Conservation (phyloP, 2,888 invertebrate genomes). For the Hirtodrosophila alboralis region DNA sequence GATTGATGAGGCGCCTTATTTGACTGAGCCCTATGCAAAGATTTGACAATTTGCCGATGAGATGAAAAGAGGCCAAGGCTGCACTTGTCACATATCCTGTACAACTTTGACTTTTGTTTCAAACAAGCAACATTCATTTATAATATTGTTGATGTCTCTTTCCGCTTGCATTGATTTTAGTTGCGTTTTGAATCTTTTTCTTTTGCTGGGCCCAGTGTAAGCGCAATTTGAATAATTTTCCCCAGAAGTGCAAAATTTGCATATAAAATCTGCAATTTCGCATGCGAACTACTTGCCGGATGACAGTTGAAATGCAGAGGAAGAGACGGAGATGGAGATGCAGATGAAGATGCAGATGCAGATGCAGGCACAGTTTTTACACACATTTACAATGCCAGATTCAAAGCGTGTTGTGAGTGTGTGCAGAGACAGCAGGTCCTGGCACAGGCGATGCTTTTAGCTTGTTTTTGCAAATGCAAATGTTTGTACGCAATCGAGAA, state of each 20-base stretch:
- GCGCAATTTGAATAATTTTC: slow-evolving; percentile 76
- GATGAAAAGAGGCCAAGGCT: slow-evolving; percentile 43
- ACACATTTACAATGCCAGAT: slow-evolving; percentile 30
- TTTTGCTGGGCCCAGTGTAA: slow-evolving; percentile 28
- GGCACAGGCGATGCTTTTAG: slow-evolving; percentile 61
- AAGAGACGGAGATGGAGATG: not conserved
- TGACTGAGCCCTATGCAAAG: slow-evolving; percentile 25
- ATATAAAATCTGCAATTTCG: slow-evolving; percentile 71
- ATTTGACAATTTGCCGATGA: slow-evolving; percentile 47
- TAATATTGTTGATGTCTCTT: slow-evolving; percentile 27
- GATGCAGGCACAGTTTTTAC: slow-evolving; percentile 30
- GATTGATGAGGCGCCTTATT: slow-evolving; percentile 51
- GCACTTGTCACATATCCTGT: slow-evolving; percentile 2
- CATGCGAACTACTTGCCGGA: slow-evolving; percentile 28
- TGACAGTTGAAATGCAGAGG: slow-evolving; percentile 20
- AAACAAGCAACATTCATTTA: slow-evolving; percentile 11
- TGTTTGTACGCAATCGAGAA: slow-evolving; percentile 72
- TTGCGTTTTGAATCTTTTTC: slow-evolving; percentile 5
- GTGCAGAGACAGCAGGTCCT: slow-evolving; percentile 7
- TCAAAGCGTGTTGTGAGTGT: slow-evolving; percentile 9
- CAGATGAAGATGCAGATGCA: slow-evolving; percentile 9
- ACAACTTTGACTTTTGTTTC: not conserved
- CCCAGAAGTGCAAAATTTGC: slow-evolving; percentile 72
- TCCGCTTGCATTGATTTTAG: slow-evolving; percentile 50
- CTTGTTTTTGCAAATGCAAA: slow-evolving; percentile 70